A percentile compares a stretch with the other conserved stretches of the same genome.
These are phyloP conservation scores for Enteromius unitaeniatus DNA, from an alignment of 2,797 vertebrate genomes.

Conservation along the genomic window DNA sequence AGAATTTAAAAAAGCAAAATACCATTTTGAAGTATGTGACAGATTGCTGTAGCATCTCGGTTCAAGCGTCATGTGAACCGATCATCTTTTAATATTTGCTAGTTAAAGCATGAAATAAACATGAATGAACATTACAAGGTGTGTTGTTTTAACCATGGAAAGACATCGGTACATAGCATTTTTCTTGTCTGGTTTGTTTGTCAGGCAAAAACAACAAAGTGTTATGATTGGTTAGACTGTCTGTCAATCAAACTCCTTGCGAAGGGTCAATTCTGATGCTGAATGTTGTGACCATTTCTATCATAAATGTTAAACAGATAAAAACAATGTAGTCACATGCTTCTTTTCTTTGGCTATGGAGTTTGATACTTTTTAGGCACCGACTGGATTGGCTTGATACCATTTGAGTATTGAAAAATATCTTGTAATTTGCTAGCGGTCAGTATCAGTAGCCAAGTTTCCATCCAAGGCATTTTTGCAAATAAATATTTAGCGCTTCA, in stretches of 20 bases:
- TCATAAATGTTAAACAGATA: background rate
- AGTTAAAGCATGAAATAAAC: background rate
- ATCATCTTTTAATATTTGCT: background rate
- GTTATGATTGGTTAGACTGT: background rate
- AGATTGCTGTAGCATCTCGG: background rate
- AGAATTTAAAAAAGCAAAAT: background rate
- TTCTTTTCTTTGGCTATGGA: background rate
- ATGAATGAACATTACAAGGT: background rate
- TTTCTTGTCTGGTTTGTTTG: background rate
- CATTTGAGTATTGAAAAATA: too few species aligned
- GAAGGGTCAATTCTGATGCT: background rate
- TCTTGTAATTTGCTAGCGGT: too few species aligned
- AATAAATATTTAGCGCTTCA: too few species aligned
- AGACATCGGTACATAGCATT: background rate
- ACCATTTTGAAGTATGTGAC: too few species aligned
- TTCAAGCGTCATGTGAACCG: background rate
- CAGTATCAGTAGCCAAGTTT: background rate
- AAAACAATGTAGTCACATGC: too few species aligned
- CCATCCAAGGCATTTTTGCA: too few species aligned
- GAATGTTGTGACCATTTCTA: background rate
- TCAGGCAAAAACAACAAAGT: background rate
- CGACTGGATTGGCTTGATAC: background rate
- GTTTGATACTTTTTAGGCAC: background rate
- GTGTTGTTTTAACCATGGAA: background rate
- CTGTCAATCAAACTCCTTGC: background rate